Evolutionary conservation across 2,888 invertebrate species (phyloP).

Genomic region (Adela reaumurella): DNA sequence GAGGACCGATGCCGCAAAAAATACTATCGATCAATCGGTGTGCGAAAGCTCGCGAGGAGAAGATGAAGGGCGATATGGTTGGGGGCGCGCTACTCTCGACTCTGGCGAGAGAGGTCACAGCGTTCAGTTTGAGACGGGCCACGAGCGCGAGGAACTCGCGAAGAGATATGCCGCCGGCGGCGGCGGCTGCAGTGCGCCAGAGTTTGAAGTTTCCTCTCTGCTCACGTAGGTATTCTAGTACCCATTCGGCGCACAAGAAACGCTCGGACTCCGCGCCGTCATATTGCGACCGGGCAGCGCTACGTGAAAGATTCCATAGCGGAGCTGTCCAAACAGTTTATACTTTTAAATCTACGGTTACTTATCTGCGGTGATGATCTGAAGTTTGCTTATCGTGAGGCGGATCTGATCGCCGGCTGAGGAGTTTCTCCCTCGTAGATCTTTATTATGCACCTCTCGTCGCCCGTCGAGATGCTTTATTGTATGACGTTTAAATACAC

Average conservation of each 20-base stretch:
- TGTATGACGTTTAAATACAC: constrained; percentile 1
- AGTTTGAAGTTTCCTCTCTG: background rate
- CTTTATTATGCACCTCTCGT: constrained; percentile 44
- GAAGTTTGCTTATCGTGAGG: constrained; percentile 34
- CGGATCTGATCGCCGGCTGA: constrained; percentile 31
- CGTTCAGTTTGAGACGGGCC: too few species aligned
- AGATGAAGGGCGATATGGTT: constrained; percentile 35
- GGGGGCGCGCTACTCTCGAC: constrained; percentile 16
- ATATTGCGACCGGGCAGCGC: constrained; percentile 29
- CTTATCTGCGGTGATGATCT: constrained; percentile 52
- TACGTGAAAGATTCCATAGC: constrained; percentile 51
- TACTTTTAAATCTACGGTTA: constrained; percentile 49
- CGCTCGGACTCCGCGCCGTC: constrained; percentile 21
- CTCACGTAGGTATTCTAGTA: background rate
- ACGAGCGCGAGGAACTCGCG: too few species aligned
- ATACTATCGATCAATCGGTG: constrained; percentile 53
- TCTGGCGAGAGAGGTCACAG: constrained; percentile 7
- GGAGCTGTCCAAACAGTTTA: constrained; percentile 54
- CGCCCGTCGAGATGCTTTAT: constrained; percentile 6
- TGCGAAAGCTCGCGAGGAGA: constrained; percentile 39
- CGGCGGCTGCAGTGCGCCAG: too few species aligned
- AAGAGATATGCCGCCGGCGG: too few species aligned
- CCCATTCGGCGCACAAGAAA: background rate
- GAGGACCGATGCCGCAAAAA: constrained; percentile 35
- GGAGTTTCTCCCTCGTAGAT: constrained; percentile 43